Conservation (phyloP, 1,140 invertebrate genomes). For the Frieseomelitta varia region DNA sequence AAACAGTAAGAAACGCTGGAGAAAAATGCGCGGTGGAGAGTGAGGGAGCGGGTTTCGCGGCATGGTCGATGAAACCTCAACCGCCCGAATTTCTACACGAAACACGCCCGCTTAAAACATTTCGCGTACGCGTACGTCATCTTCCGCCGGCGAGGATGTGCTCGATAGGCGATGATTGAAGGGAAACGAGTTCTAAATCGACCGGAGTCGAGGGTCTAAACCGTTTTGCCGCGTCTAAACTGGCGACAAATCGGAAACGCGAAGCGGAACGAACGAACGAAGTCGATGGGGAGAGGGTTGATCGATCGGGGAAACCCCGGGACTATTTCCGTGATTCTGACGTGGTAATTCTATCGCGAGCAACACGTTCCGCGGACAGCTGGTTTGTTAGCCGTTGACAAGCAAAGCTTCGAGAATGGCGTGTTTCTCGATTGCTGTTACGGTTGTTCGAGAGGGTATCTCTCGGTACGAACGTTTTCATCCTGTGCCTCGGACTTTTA, state of each 20-base stretch:
- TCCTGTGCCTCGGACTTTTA: neutral
- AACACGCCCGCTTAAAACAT: neutral
- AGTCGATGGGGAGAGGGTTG: constrained; percentile 16
- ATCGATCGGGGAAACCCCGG: constrained; percentile 34
- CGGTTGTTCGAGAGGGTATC: neutral
- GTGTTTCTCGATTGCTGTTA: neutral
- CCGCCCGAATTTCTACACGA: constrained; percentile 65
- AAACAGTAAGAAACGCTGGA: neutral
- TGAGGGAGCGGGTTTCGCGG: constrained; percentile 76
- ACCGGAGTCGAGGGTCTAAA: neutral
- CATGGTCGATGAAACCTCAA: constrained; percentile 79
- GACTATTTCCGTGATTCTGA: constrained; percentile 35
- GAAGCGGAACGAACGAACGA: constrained; percentile 8
- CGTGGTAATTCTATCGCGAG: constrained; percentile 35
- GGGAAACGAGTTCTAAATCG: neutral
- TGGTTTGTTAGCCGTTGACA: constrained; percentile 27
- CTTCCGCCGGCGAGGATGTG: constrained; percentile 7
- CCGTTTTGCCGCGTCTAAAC: constrained; percentile 35
- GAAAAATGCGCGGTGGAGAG: neutral
- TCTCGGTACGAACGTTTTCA: neutral
- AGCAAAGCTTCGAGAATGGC: neutral
- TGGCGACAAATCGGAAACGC: constrained; percentile 24
- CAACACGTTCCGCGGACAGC: constrained; percentile 30
- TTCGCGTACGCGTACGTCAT: neutral
- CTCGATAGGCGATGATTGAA: constrained; percentile 1